Conservation (phyloP, 2,888 invertebrate species). For the Nemurella pictetii region DNA sequence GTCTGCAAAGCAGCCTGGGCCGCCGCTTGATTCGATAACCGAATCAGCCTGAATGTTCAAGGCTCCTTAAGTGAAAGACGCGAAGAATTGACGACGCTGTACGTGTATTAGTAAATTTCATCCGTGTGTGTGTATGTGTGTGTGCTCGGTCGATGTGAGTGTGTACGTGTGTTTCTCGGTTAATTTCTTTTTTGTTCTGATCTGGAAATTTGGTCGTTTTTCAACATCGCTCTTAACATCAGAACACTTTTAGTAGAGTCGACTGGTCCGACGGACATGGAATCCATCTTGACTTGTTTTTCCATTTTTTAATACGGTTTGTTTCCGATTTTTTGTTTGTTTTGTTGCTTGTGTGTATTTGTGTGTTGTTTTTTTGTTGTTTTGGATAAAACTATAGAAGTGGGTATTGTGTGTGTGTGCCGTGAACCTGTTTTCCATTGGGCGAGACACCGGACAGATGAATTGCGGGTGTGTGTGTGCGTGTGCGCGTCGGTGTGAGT, state of each 20-base stretch:
- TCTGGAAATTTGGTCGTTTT: slow-evolving; percentile 3
- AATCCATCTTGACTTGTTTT: neutral
- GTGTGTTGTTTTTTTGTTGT: neutral
- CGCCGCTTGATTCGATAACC: too few species aligned
- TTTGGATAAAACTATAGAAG: neutral
- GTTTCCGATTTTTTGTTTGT: neutral
- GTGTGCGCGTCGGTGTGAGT: neutral
- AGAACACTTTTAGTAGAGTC: slow-evolving; percentile 7
- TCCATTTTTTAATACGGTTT: too few species aligned
- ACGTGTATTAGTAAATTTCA: neutral
- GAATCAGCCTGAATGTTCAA: too few species aligned
- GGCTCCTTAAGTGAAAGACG: too few species aligned
- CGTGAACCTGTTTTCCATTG: neutral
- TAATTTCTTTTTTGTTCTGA: neutral
- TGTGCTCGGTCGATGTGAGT: neutral
- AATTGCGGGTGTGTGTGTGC: neutral
- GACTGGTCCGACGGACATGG: neutral
- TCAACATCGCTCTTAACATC: neutral
- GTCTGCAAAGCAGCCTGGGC: too few species aligned
- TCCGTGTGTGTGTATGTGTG: too few species aligned
- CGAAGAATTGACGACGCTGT: too few species aligned
- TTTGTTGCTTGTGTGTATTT: too few species aligned
- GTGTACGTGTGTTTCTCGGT: neutral
- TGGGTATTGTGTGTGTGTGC: too few species aligned
- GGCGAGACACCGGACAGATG: neutral